These are phyloP conservation scores for Hypocryptadius cinnamomeus DNA, from an alignment of 2,113 vertebrate genomes.

Conservation along the genomic window DNA sequence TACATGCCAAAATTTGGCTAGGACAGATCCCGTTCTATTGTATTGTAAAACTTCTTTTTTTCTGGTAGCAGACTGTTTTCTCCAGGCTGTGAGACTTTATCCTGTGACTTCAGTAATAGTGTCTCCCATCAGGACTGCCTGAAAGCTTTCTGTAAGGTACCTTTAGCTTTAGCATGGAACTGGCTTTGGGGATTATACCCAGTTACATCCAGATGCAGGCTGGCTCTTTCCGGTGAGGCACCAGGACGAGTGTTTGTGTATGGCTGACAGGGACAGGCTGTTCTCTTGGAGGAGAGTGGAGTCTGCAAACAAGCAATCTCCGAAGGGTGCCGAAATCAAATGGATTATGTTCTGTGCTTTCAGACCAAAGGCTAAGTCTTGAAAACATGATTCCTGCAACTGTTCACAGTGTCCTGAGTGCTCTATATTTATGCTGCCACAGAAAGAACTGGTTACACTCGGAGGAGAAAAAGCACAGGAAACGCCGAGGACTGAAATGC, in stretches of 20 bases:
- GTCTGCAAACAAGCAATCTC: background rate
- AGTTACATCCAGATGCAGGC: background rate
- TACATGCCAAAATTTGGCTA: background rate
- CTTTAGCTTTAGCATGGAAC: background rate
- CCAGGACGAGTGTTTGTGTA: background rate
- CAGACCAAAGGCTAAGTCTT: constrained; percentile 70
- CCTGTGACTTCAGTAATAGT: background rate
- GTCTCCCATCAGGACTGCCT: background rate
- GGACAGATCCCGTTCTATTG: background rate
- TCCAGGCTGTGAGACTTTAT: background rate
- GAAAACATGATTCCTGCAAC: constrained; percentile 82
- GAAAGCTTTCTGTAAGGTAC: background rate
- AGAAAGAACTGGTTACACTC: constrained; percentile 85
- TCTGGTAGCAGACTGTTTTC: background rate
- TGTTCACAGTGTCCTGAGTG: constrained; percentile 60
- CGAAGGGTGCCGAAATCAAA: background rate
- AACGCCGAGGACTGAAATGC: constrained; percentile 61
- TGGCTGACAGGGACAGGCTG: background rate
- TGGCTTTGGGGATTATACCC: background rate
- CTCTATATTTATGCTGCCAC: constrained; percentile 81
- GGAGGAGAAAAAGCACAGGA: constrained; percentile 54
- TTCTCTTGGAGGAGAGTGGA: background rate
- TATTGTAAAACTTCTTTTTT: background rate
- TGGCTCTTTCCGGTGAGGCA: background rate
- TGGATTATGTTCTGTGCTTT: constrained; percentile 48